Percentiles rank a stretch among this genome's conserved stretches.
These are phyloP conservation scores for Heterotilapia buettikoferi DNA, from an alignment of 2,113 vertebrate species.

Conservation along the genomic window DNA sequence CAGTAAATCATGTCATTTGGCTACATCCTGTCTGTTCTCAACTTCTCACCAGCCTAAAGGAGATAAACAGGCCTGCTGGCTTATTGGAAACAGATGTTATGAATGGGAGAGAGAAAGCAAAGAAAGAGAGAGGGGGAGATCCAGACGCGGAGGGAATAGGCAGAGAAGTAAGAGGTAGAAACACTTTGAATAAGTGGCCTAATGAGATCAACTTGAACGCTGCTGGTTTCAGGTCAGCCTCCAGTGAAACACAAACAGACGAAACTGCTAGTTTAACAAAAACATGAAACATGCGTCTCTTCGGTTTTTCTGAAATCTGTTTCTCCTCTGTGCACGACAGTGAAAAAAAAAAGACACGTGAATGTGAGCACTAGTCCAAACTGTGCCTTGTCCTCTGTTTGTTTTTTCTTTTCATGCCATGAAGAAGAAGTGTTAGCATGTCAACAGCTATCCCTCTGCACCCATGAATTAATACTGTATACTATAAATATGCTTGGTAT, in stretches of 20 bases:
- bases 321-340: not conserved
- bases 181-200: not conserved
- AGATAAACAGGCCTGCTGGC: constrained; percentile 24
- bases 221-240: not conserved
- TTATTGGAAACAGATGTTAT: constrained; percentile 58
- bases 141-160: not conserved
- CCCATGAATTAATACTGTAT: not conserved
- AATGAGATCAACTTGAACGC: not conserved
- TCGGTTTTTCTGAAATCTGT: not conserved
- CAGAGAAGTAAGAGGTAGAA: not conserved
- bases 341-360: not conserved
- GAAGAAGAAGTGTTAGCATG: not conserved
- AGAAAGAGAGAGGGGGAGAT: not conserved
- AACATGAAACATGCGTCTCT: not conserved
- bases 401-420: not conserved
- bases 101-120: not conserved
- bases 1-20: constrained; percentile 51
- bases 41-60: constrained; percentile 45
- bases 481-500: not conserved
- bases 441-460: not conserved
- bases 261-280: not conserved
- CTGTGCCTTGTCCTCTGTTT: not conserved
- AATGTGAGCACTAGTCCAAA: not conserved
- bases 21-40: constrained; percentile 56
- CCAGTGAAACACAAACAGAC: not conserved